Evolutionary conservation across 64 coral and sea anemone genomes (phyloP).

Genomic region (Platygyra sinensis): DNA sequence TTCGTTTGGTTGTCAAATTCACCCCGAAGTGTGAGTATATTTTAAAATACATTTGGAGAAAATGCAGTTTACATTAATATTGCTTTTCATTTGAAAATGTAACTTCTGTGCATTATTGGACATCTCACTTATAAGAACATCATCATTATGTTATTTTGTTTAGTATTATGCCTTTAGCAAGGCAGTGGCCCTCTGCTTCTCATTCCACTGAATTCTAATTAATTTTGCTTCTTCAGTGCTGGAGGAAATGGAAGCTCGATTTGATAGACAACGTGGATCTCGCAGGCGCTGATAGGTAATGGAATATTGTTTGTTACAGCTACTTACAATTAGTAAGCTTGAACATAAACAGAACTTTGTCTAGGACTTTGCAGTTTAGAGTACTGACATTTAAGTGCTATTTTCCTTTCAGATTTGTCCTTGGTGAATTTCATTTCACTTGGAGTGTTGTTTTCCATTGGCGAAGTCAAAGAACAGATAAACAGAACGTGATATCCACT

Average conservation of each 20-base stretch:
- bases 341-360: too few relatives aligned
- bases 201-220: not conserved
- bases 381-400: not conserved
- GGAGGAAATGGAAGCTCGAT: conserved; percentile 95
- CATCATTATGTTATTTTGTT: too few relatives aligned
- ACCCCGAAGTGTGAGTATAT: conserved; percentile 95
- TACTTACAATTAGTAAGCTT: not conserved
- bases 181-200: too few relatives aligned
- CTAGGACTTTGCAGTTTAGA: too few relatives aligned
- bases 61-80: not conserved
- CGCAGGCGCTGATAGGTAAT: conserved; percentile 47
- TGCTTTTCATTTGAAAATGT: not conserved
- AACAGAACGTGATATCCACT: not conserved
- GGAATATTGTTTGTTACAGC: not conserved
- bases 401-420: conserved; percentile 15
- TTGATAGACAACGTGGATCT: conserved; percentile 86
- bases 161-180: too few relatives aligned
- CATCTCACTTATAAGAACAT: too few relatives aligned
- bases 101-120: not conserved
- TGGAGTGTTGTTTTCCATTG: not conserved
- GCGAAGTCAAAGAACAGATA: not conserved
- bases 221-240: conserved; percentile 58
- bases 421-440: not conserved
- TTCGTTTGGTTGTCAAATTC: conserved; percentile 95
- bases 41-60: not conserved